These are phyloP conservation scores for Manis pentadactyla DNA, from an alignment of 2,797 vertebrate species.

Conservation along the genomic window DNA sequence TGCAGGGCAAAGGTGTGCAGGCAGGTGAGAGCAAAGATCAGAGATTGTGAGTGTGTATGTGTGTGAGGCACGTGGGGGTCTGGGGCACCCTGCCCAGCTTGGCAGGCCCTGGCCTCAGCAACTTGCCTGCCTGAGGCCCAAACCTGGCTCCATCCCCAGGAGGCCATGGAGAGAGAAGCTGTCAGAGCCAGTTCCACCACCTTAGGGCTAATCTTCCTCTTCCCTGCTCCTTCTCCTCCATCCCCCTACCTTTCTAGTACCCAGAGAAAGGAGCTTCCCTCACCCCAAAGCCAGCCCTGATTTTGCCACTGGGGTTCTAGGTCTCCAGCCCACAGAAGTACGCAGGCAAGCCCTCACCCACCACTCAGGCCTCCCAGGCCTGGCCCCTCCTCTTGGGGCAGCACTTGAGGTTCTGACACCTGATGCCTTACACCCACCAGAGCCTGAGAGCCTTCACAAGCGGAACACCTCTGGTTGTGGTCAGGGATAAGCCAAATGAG, in stretches of 20 bases:
- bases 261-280: slow-evolving; percentile 23
- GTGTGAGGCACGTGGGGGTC: not conserved
- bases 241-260: not conserved
- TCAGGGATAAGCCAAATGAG: slow-evolving; percentile 38
- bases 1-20: slow-evolving; percentile 43
- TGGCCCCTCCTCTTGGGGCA: not conserved
- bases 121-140: slow-evolving; percentile 46
- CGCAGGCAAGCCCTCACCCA: not conserved
- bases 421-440: not conserved
- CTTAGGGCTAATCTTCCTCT: slow-evolving; percentile 76
- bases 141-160: slow-evolving; percentile 66
- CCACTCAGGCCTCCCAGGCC: not conserved
- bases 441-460: slow-evolving; percentile 40
- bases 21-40: slow-evolving; percentile 67
- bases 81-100: not conserved
- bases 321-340: not conserved
- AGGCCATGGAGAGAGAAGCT: slow-evolving; percentile 63
- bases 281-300: not conserved
- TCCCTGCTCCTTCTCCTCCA: not conserved
- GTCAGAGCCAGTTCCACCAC: slow-evolving; percentile 79
- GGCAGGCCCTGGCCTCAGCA: slow-evolving; percentile 35
- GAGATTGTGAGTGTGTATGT: not conserved
- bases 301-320: not conserved
- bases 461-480: slow-evolving; percentile 42
- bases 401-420: slow-evolving; percentile 25